phyloP scores from a whole-genome alignment of 2,113 vertebrate species.

The Fukomys damarensis region DNA sequence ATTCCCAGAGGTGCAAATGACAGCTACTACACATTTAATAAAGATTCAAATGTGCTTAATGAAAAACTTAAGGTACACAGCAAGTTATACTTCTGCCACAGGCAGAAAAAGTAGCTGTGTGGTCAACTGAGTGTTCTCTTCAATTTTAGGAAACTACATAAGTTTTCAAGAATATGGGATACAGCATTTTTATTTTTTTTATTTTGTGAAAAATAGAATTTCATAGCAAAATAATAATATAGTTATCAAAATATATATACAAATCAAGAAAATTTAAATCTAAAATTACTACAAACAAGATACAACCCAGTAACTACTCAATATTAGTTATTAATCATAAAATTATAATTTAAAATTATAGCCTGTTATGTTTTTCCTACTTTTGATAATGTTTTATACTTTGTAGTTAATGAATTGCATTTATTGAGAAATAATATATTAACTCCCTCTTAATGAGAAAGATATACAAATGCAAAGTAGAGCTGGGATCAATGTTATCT shows the following conservation, averaged over 20 bases:
- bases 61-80: background rate
- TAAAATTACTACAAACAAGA: background rate
- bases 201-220: background rate
- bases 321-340: background rate
- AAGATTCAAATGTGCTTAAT: background rate
- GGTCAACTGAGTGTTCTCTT: background rate
- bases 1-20: background rate
- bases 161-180: background rate
- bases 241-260: background rate
- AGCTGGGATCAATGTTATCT: background rate
- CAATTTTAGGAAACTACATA: background rate
- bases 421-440: constrained; percentile 9
- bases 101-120: background rate
- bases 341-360: background rate
- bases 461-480: background rate
- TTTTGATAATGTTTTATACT: background rate
- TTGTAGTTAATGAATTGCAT: background rate
- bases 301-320: background rate
- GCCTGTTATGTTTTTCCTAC: background rate
- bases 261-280: background rate
- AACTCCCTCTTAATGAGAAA: background rate
- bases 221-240: background rate
- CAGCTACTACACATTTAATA: background rate
- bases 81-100: background rate
- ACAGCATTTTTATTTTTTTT: background rate